Evolutionary conservation across 2,113 vertebrate genomes (phyloP), one percentile per base, ranked within the genome.

Genomic region (Myrmecophaga tridactyla): DNA sequence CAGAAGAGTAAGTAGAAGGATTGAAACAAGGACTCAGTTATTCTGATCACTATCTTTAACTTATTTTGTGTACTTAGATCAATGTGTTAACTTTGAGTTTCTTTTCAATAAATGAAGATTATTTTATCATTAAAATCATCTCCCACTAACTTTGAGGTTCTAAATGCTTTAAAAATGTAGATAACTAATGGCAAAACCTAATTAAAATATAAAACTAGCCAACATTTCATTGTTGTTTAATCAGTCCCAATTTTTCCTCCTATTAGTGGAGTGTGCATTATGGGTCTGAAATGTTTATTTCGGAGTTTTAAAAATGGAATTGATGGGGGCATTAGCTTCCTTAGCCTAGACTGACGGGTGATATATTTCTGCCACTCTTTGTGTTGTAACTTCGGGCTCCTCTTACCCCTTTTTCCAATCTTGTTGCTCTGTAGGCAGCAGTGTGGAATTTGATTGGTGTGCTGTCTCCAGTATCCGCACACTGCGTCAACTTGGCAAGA

Each of bases 361-460:
- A 27, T 58, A 8, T 1, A 56, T 82, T 90, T 92, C 36, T 86
- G 58, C 60, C 62, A 70, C 6, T 67, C 34, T 87, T 95, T 97
- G 27, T 86, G 83, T 11, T 69, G 58, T 4, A 13, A 89, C 43
- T 91, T 96, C 75, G 70, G 86, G 86, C 58, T 91, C 65, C 91
- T 86, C 75, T 94, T 87, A 69, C 69, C 43, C 34, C 89, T 51
- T 87, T 48, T 53, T 4, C 34, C 43, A 67, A 41, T 70, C 48
- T 96, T 69, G 29, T 73, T 89, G 86, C 93, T 94, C 97, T 83
- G 75, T 97, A 99, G 99, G 99, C 87, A 99, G 99, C 98, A 99
- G 99, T 0, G 99, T 99, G 95, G 99, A 99, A 97, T 99, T 99
- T 96, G 99, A 99, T 96, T 99, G 99, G 99, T 99, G 99, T 87